Evolutionary conservation across 1,140 invertebrate species (phyloP).

Genomic region (Temnothorax longispinosus): DNA sequence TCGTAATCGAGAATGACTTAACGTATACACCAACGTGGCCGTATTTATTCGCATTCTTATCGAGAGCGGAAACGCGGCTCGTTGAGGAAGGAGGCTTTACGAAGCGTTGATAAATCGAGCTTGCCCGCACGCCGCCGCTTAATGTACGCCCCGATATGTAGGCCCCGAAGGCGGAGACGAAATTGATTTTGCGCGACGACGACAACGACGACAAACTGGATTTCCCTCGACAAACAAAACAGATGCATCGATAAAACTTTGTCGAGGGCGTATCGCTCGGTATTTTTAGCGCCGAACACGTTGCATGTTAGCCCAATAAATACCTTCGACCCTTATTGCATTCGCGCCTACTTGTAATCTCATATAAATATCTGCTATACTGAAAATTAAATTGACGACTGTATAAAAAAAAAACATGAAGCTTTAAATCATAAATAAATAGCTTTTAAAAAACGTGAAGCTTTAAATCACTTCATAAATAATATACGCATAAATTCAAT

Average conservation of each 20-base stretch:
- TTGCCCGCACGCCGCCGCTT: slow-evolving; percentile 47
- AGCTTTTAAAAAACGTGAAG: too few species aligned
- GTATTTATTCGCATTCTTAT: slow-evolving; percentile 61
- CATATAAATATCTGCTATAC: not conserved
- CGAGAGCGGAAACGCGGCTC: slow-evolving; percentile 57
- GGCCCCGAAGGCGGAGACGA: slow-evolving; percentile 54
- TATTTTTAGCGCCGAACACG: slow-evolving; percentile 50
- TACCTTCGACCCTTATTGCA: slow-evolving; percentile 21
- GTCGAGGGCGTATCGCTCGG: slow-evolving; percentile 34
- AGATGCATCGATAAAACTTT: slow-evolving; percentile 62
- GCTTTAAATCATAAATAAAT: too few species aligned
- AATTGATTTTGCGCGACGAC: slow-evolving; percentile 64
- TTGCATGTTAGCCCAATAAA: slow-evolving; percentile 19
- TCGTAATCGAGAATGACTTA: slow-evolving; percentile 44
- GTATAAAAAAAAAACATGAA: not conserved
- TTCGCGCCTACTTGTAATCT: not conserved
- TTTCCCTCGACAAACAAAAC: slow-evolving; percentile 64
- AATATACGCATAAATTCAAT: not conserved
- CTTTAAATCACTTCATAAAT: too few species aligned
- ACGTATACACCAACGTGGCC: slow-evolving; percentile 4
- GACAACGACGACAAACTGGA: slow-evolving; percentile 58
- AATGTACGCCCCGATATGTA: slow-evolving; percentile 65
- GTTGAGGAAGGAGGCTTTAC: slow-evolving; percentile 58
- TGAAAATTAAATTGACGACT: not conserved
- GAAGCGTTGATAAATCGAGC: slow-evolving; percentile 64